Evolutionary conservation across 1,140 invertebrate species (phyloP), one percentile per base, ranked within the genome.

Genomic region (Wasmannia auropunctata): DNA sequence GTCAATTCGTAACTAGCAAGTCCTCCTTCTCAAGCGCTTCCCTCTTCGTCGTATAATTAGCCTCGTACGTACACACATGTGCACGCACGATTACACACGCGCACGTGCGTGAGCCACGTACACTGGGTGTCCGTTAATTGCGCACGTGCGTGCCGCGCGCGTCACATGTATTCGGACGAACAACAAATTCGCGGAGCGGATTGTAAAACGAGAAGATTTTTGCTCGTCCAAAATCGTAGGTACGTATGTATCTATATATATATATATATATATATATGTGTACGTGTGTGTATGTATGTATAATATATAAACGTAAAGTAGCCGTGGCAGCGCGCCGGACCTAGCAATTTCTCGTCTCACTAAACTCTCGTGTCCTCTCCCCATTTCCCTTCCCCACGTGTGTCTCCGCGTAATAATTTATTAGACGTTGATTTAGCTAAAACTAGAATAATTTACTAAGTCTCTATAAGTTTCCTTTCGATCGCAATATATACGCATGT

Each of bases 371-470:
- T n/a, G n/a, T n/a, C n/a, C n/a, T n/a, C n/a, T n/a, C n/a, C n/a
- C n/a, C 86, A 54, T 54, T 80, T 79, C 43, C n/a, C 67, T 62
- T 63, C 43, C 28, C 31, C 22, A n/a, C 62, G 75, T 88, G 49
- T 88, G 60, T n/a, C 28, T 58, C 49, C 65, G 85, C 85, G 31
- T 92, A 89, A 89, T 91, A 92, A 91, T 92, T 92, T 76, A 87
- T 80, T 86, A 91, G 85, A 89, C 86, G 90, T 91, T 89, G 91
- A 92, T 93, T 92, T 86, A 90, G 79, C 92, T 93, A 94, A 91
- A 65, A 91, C 90, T 93, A 93, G 89, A 93, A 93, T 94, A 93
- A 94, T 94, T 94, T 91, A 92, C 93, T 94, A 94, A 89, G 87
- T 91, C 83, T 89, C 88, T 94, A 93, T 46, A 46, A 75, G 5